Base-by-base conservation (phyloP, 1,140 invertebrate species). In the Drosophila nikananu region DNA sequence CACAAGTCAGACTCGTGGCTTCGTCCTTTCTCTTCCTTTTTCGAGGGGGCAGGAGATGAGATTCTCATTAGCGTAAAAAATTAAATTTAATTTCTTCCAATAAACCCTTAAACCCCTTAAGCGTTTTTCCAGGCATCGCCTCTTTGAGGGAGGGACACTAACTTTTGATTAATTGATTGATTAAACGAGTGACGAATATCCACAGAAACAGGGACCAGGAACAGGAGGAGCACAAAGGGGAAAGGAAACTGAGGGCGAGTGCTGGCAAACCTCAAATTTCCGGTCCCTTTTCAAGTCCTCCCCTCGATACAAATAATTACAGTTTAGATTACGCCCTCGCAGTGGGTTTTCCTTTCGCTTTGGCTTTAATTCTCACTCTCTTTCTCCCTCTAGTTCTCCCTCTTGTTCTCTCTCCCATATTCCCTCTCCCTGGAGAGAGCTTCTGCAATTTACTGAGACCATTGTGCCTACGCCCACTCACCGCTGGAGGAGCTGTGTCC, bases 131-230 rank as follows among this genome's bases (percentile, higher is more conserved):
- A 15, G 10, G 15, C 12, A 30, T 4, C 27, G 13, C 37, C 4
- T 27, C 13, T 23, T 4, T 13, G 49, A 8, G 57, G 15, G 57
- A 32, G 23, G 57, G 39, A 21, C 49, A 37, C 21, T 60, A 51
- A 32, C 35, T 66, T 60, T 75, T 82, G 83, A 86, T 86, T 83
- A 83, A 86, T 86, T 79, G 70, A 67, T 78, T 68, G 68, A 74
- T 80, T 83, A 76, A 86, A 87, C 65, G 70, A 63, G 62, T 57
- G 61, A 68, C 63, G 83, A 77, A 60, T 66, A 66, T 80, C 55
- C 42, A 21, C 21, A 19, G 59, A 63, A 55, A 9, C 8, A 23
- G 30, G 60, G 55, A 37, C 59, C 59, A 19, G n/a, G 21, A 10
- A 65, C 27, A 9, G 51, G 13, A 15, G 5, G 12, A n/a, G n/a